A percentile compares a stretch with the other conserved stretches of the same genome.
Evolutionary conservation across 2,113 vertebrate genomes (phyloP).

Genomic region (Gorilla gorilla): DNA sequence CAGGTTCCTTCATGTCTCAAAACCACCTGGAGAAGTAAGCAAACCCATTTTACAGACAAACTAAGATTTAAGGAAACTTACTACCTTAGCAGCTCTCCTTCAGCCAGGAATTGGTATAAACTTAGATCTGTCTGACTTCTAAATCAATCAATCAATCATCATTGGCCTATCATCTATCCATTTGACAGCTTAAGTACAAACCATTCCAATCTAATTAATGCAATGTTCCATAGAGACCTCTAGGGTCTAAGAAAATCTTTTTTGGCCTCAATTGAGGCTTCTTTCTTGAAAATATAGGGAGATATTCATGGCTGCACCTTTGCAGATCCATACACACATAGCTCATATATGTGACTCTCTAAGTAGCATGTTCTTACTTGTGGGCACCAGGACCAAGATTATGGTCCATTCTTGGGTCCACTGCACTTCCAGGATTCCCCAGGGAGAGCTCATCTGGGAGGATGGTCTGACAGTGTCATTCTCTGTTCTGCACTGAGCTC

Average conservation of each 20-base stretch:
- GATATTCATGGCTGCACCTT: background rate
- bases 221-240: background rate
- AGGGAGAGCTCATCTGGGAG: background rate
- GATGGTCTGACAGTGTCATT: background rate
- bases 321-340: background rate
- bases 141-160: background rate
- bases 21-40: background rate
- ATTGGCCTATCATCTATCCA: background rate
- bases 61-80: background rate
- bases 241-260: background rate
- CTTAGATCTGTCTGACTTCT: background rate
- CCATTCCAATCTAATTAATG: background rate
- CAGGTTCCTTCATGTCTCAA: background rate
- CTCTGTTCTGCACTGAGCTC: background rate
- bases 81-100: background rate
- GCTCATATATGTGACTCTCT: background rate
- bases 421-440: background rate
- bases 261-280: background rate
- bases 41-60: constrained; percentile 28
- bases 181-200: background rate
- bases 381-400: background rate
- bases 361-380: background rate
- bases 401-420: background rate
- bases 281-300: background rate
- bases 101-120: background rate